Percentiles rank a stretch among this genome's conserved stretches.
Evolutionary conservation across 2,888 invertebrate species (phyloP).

Genomic region (Spodoptera littoralis): DNA sequence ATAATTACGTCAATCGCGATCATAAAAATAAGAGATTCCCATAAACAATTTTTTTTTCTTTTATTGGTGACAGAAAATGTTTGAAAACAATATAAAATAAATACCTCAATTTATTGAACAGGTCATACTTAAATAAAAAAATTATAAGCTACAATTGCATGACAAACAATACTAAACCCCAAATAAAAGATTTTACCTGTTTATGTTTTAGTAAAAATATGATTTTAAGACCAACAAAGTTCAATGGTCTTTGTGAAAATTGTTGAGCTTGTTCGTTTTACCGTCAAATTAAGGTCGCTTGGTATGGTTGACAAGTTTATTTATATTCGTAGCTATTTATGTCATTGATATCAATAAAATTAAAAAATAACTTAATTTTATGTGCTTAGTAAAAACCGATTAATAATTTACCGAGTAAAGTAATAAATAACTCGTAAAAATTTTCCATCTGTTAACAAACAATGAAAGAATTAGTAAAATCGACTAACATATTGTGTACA

Average conservation of each 20-base stretch:
- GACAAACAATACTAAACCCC: slow-evolving; percentile 24
- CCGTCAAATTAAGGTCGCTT: not conserved
- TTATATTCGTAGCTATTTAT: no score
- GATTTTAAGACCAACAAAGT: slow-evolving; percentile 17
- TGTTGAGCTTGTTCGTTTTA: not conserved
- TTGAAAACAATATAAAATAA: no score
- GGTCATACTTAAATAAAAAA: not conserved
- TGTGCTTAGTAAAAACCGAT: no score
- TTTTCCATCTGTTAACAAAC: no score
- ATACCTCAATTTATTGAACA: no score
- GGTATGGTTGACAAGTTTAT: not conserved
- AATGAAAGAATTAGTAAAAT: no score
- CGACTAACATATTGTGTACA: slow-evolving; percentile 1
- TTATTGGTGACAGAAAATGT: no score
- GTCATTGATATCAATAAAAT: not conserved
- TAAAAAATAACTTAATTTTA: not conserved
- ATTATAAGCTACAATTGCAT: slow-evolving; percentile 14
- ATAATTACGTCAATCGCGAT: no score
- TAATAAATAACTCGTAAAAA: no score
- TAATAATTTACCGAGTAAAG: no score
- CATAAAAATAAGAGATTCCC: not conserved
- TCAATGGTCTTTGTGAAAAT: slow-evolving; percentile 8
- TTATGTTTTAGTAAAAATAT: slow-evolving; percentile 3
- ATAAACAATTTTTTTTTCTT: no score
- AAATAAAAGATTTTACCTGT: slow-evolving; percentile 15